These are phyloP conservation scores for Drosophila colorata DNA, from an alignment of 2,888 invertebrate genomes.

Conservation along the genomic window DNA sequence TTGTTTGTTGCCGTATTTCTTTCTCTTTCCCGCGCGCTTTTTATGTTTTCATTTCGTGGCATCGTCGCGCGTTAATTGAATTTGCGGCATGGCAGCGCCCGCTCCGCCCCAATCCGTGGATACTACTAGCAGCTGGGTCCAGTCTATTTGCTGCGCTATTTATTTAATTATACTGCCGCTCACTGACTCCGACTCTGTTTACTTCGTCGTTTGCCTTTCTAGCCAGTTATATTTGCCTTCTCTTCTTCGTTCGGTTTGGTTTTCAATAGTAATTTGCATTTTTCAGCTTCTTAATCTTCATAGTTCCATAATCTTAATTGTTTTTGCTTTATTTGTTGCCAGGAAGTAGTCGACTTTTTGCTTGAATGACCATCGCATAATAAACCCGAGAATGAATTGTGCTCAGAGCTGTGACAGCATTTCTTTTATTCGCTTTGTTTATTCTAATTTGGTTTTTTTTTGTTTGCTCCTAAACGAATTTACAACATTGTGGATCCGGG, in stretches of 20 bases:
- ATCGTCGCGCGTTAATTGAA: conserved; percentile 66
- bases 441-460: conserved; percentile 10
- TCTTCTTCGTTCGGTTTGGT: conserved; percentile 9
- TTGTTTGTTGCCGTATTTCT: conserved; percentile 27
- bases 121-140: conserved; percentile 1
- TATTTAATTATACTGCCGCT: conserved; percentile 69
- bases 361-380: conserved; percentile 41
- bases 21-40: conserved; percentile 5
- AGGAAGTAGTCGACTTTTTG: conserved; percentile 47
- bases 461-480: neutral
- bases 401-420: conserved; percentile 16
- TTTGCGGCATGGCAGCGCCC: conserved; percentile 63
- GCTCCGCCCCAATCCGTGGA: conserved; percentile 10
- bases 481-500: too few relatives aligned
- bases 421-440: conserved; percentile 1
- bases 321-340: conserved; percentile 14
- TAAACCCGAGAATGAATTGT: conserved; percentile 16
- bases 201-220: conserved; percentile 41
- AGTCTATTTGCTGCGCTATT: conserved; percentile 59
- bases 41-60: conserved; percentile 54
- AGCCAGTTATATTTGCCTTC: conserved; percentile 27
- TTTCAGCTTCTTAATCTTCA: conserved; percentile 63
- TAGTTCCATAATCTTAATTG: conserved; percentile 24
- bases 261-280: conserved; percentile 68
- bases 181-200: conserved; percentile 17